Conservation (phyloP, 2,113 vertebrate species). For the Aplodontia rufa region DNA sequence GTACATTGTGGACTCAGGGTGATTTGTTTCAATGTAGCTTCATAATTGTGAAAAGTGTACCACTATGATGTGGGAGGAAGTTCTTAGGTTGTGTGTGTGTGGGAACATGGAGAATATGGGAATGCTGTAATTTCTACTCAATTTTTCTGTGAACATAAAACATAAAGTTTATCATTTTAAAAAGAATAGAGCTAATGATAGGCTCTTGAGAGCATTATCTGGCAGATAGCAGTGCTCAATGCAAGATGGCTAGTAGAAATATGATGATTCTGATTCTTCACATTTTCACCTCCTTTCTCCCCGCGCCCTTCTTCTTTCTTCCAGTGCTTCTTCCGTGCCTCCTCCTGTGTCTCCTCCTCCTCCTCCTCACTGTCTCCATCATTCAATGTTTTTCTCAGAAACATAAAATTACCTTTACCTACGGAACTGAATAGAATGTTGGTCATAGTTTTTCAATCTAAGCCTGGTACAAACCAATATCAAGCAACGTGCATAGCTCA, state of each 20-base stretch:
- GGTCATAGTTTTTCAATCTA: background rate
- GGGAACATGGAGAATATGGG: background rate
- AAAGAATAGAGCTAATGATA: background rate
- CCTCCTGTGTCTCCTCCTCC: too few relatives aligned
- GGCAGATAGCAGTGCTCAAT: background rate
- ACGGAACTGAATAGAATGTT: background rate
- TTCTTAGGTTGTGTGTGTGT: background rate
- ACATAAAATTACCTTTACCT: background rate
- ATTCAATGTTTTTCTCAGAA: background rate
- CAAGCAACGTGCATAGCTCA: background rate
- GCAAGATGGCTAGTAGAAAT: background rate
- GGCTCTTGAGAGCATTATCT: background rate
- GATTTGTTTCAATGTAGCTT: background rate
- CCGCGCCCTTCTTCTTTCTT: too few relatives aligned
- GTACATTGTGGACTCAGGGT: background rate
- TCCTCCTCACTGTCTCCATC: too few relatives aligned
- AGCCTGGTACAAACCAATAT: background rate
- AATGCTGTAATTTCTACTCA: background rate
- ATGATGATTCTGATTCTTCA: background rate
- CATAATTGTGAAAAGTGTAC: background rate
- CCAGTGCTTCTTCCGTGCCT: background rate
- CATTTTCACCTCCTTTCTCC: background rate
- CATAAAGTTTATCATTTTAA: background rate
- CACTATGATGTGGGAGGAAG: background rate
- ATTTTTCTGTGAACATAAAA: background rate